A percentile compares a stretch with the other conserved stretches of the same genome.
Evolutionary conservation across 2,113 vertebrate species (phyloP).

Genomic region (Aplodontia rufa): DNA sequence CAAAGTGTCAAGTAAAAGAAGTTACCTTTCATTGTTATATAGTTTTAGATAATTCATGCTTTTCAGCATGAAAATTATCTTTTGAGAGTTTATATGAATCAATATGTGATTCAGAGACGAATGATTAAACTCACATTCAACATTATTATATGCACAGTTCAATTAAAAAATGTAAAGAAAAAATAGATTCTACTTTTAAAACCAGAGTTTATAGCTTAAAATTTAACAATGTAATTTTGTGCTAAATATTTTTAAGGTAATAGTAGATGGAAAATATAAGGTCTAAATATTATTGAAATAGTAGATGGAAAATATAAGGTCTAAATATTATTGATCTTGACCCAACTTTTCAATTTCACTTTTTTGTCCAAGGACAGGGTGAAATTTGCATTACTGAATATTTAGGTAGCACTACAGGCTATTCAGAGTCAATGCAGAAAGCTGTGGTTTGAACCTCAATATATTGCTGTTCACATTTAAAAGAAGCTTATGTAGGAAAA

Average conservation of each 20-base stretch:
- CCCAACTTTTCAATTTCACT: background rate
- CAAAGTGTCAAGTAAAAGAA: background rate
- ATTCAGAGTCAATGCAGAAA: background rate
- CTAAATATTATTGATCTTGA: background rate
- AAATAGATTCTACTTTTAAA: background rate
- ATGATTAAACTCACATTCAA: slow-evolving; percentile 3
- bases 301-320: slow-evolving; percentile 22
- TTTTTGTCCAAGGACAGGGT: background rate
- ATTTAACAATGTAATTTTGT: slow-evolving; percentile 8
- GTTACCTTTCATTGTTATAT: background rate
- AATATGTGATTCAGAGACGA: background rate
- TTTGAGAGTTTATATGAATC: background rate
- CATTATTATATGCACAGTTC: background rate
- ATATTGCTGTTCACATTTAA: slow-evolving; percentile 9
- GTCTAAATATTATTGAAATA: background rate
- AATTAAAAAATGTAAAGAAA: slow-evolving; percentile 43
- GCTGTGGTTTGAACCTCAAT: background rate
- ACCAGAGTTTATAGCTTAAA: background rate
- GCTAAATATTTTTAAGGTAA: background rate
- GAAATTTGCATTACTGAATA: slow-evolving; percentile 10
- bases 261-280: slow-evolving; percentile 27
- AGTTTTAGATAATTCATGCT: slow-evolving; percentile 5
- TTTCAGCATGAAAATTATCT: background rate
- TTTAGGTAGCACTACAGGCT: background rate
- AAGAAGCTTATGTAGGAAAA: slow-evolving; percentile 31